A percentile compares a stretch with the other conserved stretches of the same genome.
Conservation (phyloP, 2,797 vertebrate genomes). For the Siniperca undulata region DNA sequence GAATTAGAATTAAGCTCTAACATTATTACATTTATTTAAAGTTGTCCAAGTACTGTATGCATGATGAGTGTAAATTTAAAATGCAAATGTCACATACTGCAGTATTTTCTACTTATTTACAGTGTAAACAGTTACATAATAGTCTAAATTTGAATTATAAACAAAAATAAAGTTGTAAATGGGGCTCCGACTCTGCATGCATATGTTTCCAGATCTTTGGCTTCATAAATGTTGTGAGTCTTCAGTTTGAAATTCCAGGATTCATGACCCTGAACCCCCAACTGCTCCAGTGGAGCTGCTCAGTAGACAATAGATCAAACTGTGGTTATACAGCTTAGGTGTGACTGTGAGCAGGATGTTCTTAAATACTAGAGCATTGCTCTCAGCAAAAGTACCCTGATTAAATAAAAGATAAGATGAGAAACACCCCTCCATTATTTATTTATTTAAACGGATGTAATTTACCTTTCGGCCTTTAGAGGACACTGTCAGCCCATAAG, state of each 20-base stretch:
- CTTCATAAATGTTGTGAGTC: background rate
- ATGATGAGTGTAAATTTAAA: slow-evolving; percentile 36
- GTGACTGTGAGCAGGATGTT: background rate
- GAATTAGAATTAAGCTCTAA: slow-evolving; percentile 37
- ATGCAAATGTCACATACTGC: slow-evolving; percentile 21
- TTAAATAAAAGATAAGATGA: slow-evolving; percentile 19
- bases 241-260: background rate
- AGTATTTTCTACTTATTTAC: slow-evolving; percentile 1
- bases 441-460: slow-evolving; percentile 24
- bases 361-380: background rate
- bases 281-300: background rate
- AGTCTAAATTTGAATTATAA: slow-evolving; percentile 9
- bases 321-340: slow-evolving; percentile 7
- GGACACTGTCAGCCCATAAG: slow-evolving; percentile 79
- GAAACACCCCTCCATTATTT: background rate
- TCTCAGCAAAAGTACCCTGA: background rate
- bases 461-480: slow-evolving; percentile 74
- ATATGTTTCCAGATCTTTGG: background rate
- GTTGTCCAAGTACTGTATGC: background rate
- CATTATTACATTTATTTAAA: slow-evolving; percentile 50
- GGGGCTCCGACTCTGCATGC: background rate
- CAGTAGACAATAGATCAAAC: background rate
- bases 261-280: background rate
- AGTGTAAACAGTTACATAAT: background rate
- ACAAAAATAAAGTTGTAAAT: background rate